Evolutionary conservation across 2,888 invertebrate species (phyloP).

Genomic region (Altica lythri): DNA sequence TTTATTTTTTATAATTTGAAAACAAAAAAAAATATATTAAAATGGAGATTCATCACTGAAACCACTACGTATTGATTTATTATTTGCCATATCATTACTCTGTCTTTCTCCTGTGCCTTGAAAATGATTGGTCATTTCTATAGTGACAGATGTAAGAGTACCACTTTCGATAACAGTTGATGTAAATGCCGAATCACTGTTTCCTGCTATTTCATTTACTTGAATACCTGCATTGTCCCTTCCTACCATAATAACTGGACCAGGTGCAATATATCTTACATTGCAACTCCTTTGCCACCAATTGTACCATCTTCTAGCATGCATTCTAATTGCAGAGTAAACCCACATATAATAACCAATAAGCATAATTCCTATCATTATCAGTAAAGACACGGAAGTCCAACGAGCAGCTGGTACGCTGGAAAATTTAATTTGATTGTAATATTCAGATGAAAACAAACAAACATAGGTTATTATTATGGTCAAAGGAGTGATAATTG

Average conservation of each 20-base stretch:
- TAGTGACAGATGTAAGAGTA: too few relatives aligned
- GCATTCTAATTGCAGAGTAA: conserved; percentile 58
- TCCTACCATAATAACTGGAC: conserved; percentile 6
- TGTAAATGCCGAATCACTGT: background rate
- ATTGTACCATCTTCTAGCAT: conserved; percentile 60
- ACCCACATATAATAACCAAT: conserved; percentile 62
- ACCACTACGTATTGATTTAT: too few relatives aligned
- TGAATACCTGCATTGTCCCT: background rate
- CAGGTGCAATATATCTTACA: conserved; percentile 51
- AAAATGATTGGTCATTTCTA: too few relatives aligned
- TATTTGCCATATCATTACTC: too few relatives aligned
- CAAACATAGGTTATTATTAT: conserved; percentile 60
- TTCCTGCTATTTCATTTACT: background rate
- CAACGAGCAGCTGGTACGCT: conserved; percentile 58
- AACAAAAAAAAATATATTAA: too few relatives aligned
- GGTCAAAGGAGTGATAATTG: conserved; percentile 65
- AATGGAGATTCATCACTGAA: too few relatives aligned
- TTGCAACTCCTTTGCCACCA: conserved; percentile 63
- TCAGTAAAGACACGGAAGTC: conserved; percentile 58
- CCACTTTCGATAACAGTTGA: background rate
- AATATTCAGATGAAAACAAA: conserved; percentile 60
- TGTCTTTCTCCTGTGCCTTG: too few relatives aligned
- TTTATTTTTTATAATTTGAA: too few relatives aligned
- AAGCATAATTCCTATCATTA: conserved; percentile 59
- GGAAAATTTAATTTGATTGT: conserved; percentile 57